These are phyloP conservation scores for Phania funesta DNA, from an alignment of 2,888 invertebrate genomes.

Conservation along the genomic window DNA sequence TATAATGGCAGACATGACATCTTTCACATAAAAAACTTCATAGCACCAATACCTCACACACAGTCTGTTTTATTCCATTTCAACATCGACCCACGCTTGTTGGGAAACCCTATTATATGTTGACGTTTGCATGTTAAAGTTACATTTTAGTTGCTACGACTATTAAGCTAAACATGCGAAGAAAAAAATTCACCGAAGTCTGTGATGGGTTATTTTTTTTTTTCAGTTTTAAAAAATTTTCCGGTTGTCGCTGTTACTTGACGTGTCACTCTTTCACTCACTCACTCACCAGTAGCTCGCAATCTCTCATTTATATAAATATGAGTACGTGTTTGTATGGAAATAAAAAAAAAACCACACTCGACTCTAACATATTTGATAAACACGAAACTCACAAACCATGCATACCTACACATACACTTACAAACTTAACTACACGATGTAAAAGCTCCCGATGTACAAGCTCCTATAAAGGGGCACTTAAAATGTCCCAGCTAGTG, in stretches of 20 bases:
- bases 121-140: conserved; percentile 55
- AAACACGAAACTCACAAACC: not conserved
- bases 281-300: conserved; percentile 12
- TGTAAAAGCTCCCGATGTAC: no score
- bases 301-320: conserved; percentile 22
- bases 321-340: conserved; percentile 18
- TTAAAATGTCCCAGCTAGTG: conserved; percentile 5
- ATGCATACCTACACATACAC: not conserved
- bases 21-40: no score
- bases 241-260: conserved; percentile 58
- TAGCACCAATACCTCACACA: no score
- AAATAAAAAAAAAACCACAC: not conserved
- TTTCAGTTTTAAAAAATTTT: conserved; percentile 49
- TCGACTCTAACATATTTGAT: conserved; percentile 39
- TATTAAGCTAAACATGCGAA: conserved; percentile 15
- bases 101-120: no score
- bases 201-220: not conserved
- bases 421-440: no score
- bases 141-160: conserved; percentile 21
- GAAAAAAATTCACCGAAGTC: not conserved
- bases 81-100: no score
- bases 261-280: conserved; percentile 56
- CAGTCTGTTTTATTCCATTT: no score
- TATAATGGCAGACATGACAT: no score
- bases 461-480: conserved; percentile 25